Conservation (phyloP, 2,113 vertebrate genomes). For the Dicaeum eximium region DNA sequence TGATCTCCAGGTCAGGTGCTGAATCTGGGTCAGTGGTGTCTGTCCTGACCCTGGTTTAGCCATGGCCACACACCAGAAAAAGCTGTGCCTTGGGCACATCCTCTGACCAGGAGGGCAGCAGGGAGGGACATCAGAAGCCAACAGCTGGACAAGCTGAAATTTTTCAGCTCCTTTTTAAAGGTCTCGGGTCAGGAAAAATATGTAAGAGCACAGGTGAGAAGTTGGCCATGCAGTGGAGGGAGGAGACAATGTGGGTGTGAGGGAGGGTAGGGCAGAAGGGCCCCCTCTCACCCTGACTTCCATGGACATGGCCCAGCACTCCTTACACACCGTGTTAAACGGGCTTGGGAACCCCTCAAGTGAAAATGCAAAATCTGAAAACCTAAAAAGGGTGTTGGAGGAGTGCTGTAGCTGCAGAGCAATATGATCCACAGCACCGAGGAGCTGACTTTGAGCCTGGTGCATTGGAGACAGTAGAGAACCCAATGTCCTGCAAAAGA, state of each 20-base stretch:
- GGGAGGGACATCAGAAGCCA: not conserved
- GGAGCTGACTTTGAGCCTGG: not conserved
- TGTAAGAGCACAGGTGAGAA: not conserved
- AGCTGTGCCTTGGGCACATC: not conserved
- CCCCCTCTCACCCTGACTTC: not conserved
- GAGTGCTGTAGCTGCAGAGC: not conserved
- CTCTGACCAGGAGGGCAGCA: not conserved
- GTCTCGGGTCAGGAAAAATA: not conserved
- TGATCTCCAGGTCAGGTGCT: not conserved
- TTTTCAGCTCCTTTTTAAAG: not conserved
- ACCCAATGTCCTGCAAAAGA: not conserved
- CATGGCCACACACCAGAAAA: not conserved
- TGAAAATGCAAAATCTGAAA: not conserved
- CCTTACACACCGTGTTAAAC: fast-evolving
- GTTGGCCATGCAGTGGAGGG: not conserved
- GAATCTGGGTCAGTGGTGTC: not conserved
- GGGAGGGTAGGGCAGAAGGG: not conserved
- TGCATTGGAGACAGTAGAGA: not conserved
- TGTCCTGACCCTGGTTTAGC: not conserved
- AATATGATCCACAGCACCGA: not conserved
- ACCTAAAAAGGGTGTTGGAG: not conserved
- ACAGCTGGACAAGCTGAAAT: not conserved
- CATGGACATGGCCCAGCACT: not conserved
- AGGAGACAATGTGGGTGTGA: not conserved
- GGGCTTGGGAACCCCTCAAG: not conserved